Evolutionary conservation across 2,888 invertebrate species (phyloP), one percentile per base, ranked within the genome.

Genomic region (Arenicola marina): DNA sequence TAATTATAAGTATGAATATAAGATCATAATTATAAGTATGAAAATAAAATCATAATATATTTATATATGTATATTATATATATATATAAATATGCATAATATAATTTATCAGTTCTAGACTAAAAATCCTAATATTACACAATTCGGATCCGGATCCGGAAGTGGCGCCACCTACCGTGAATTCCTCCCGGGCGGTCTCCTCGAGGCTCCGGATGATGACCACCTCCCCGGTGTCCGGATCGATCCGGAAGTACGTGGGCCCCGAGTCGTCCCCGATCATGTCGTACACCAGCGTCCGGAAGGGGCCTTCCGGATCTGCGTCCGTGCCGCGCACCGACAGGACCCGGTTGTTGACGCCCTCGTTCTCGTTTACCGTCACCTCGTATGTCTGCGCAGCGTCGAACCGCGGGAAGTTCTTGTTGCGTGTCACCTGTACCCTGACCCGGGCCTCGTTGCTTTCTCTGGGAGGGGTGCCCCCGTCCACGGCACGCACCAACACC

Each of bases 241-340:
- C 62, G 21, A 78, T 67, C 28, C 54, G 53, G 65, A 79, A 79
- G 62, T 65, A 77, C n/a, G 64, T 67, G 2, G 75, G 69, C 4
- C 76, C 78, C 1, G 68, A 66, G 61, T 76, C 78, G 63, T 78
- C 78, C 18, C 79, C 79, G 26, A 71, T 66, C 34, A 71, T 53
- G 32, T 56, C 43, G 51, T 59, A 69, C 24, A 4, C 26, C 7
- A 68, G 26, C 11, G 18, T 43, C 24, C 38, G 48, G 59, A 63
- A 66, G 11, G 68, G 68, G n/a, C 59, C 68, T 66, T 51, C 59
- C 2, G 54, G 48, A 48, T 67, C 67, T 21, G 51, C 48, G 32
- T 68, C 68, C 2, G 34, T n/a, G 21, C 63, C 63, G 18, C 29
- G 21, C n/a, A 68, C 56, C 4, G 48, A 26, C 53, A 62, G 43